Conservation (phyloP, 2,113 vertebrate species). For the rabbit (Oryctolagus cuniculus) region mOryCun1.1 NC_091438.1:116048001-116048500, state of each 20-base stretch:
- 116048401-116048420: not conserved
- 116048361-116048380: not conserved
- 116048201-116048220: slow-evolving; percentile 57
- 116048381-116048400: not conserved
- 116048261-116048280: not conserved
- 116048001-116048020: not conserved
- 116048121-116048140: not conserved
- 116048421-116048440: not conserved
- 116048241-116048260: slow-evolving; percentile 27
- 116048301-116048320: slow-evolving; percentile 30
- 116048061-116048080: not conserved
- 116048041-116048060: not conserved
- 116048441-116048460: not conserved
- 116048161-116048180: not conserved
- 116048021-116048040: not conserved
- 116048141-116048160: not conserved
- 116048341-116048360: not conserved
- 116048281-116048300: not conserved
- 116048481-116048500: not conserved
- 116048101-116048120: slow-evolving; percentile 2
- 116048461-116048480: slow-evolving; percentile 48
- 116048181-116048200: not conserved
- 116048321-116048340: slow-evolving; percentile 11
- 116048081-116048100: not conserved
- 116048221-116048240: not conserved